A percentile compares a stretch with the other conserved stretches of the same genome.
These are phyloP conservation scores for Rhipidura dahli DNA, from an alignment of 2,113 vertebrate species.

Conservation along the genomic window DNA sequence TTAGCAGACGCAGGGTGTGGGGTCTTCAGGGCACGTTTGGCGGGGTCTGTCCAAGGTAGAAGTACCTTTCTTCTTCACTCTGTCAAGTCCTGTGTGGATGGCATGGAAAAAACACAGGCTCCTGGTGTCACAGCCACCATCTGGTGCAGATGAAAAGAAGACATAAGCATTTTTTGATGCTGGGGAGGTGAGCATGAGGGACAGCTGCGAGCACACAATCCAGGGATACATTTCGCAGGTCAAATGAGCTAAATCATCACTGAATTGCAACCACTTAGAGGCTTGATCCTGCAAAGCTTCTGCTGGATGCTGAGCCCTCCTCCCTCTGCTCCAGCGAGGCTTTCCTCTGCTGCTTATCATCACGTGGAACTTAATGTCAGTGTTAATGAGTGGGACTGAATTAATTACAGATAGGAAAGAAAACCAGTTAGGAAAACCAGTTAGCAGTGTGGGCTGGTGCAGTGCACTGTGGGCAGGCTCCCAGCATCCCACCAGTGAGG, in stretches of 20 bases:
- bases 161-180: not conserved
- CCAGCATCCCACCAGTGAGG: not conserved
- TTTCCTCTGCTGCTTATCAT: not conserved
- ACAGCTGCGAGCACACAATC: not conserved
- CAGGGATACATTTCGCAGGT: not conserved
- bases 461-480: not conserved
- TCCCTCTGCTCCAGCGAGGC: not conserved
- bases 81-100: slow-evolving; percentile 15
- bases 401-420: not conserved
- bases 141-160: slow-evolving; percentile 32
- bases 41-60: slow-evolving; percentile 12
- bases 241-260: not conserved
- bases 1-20: slow-evolving; percentile 50
- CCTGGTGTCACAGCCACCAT: slow-evolving; percentile 1
- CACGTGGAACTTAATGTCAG: accelerated
- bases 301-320: not conserved
- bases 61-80: slow-evolving; percentile 30
- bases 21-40: slow-evolving; percentile 36
- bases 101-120: slow-evolving; percentile 16
- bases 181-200: not conserved
- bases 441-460: not conserved
- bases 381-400: not conserved
- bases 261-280: not conserved
- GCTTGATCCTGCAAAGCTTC: not conserved
- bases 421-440: not conserved